Conservation (phyloP, 1,140 invertebrate species). For the Leptinotarsa lineolata region DNA sequence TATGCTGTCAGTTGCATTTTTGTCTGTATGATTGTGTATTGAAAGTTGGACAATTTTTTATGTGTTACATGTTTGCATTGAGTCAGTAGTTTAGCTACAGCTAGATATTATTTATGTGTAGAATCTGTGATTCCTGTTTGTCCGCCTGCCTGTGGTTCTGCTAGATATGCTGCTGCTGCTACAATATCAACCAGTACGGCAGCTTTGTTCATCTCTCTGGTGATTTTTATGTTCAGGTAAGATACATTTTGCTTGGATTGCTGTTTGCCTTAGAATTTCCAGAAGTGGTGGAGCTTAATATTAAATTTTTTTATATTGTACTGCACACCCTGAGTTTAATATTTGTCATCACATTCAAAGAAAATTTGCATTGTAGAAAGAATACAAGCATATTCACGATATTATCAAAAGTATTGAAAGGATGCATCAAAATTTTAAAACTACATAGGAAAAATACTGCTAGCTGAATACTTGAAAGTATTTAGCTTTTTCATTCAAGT, state of each 20-base stretch:
- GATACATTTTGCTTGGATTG: slow-evolving; percentile 23
- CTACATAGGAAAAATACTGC: too few relatives aligned
- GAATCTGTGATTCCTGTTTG: slow-evolving; percentile 90
- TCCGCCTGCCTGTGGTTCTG: slow-evolving; percentile 86
- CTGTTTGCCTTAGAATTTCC: slow-evolving; percentile 7
- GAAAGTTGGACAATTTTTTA: too few relatives aligned
- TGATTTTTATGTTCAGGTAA: slow-evolving; percentile 51
- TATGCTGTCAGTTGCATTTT: too few relatives aligned
- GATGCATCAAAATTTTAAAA: too few relatives aligned
- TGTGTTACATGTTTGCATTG: slow-evolving; percentile 14
- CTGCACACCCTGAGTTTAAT: background rate
- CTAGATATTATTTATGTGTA: slow-evolving; percentile 57
- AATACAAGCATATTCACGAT: too few relatives aligned
- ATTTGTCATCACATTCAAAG: background rate
- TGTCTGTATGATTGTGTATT: too few relatives aligned
- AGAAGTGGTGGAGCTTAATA: background rate
- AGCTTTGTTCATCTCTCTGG: slow-evolving; percentile 43
- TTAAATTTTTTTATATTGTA: background rate
- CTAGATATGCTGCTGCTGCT: slow-evolving; percentile 48
- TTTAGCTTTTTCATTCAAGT: too few relatives aligned
- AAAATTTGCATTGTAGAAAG: too few relatives aligned
- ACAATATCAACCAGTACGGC: slow-evolving; percentile 48
- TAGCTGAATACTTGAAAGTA: too few relatives aligned
- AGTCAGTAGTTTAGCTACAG: slow-evolving; percentile 36
- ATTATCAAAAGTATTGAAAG: too few relatives aligned